A percentile compares a stretch with the other conserved stretches of the same genome.
These are phyloP conservation scores for Autographa gamma DNA, from an alignment of 2,888 invertebrate genomes.

Conservation along the genomic window DNA sequence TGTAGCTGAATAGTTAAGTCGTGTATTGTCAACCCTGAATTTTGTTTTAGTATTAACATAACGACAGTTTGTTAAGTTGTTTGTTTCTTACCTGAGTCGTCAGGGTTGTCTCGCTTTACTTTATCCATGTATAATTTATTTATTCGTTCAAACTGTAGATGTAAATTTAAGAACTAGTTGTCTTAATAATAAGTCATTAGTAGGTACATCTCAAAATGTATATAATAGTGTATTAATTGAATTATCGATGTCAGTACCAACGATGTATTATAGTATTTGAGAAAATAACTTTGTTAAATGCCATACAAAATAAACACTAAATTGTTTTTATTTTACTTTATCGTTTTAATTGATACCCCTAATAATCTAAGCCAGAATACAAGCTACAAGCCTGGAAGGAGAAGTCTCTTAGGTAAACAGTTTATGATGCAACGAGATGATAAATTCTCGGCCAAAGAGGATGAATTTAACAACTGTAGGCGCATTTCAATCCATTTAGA, in stretches of 20 bases:
- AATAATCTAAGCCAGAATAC: conserved; percentile 16
- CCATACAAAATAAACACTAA: conserved; percentile 84
- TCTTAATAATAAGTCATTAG: conserved; percentile 76
- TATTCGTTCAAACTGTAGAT: conserved; percentile 78
- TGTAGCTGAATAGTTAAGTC: conserved; percentile 74
- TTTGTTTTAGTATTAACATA: conserved; percentile 69
- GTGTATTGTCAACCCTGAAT: conserved; percentile 60
- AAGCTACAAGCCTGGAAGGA: conserved; percentile 34
- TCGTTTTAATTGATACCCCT: conserved; percentile 60
- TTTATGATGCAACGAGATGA: conserved; percentile 30
- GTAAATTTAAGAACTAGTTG: conserved; percentile 78
- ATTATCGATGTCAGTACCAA: conserved; percentile 85
- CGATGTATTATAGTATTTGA: conserved; percentile 84
- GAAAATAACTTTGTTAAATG: conserved; percentile 84
- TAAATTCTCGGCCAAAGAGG: conserved; percentile 15
- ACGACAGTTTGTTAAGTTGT: conserved; percentile 76
- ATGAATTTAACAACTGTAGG: conserved; percentile 19
- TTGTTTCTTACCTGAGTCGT: conserved; percentile 67
- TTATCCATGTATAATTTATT: conserved; percentile 78
- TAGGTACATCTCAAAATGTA: conserved; percentile 74
- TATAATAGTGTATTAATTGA: conserved; percentile 80
- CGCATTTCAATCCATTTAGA: conserved; percentile 34
- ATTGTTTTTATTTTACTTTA: conserved; percentile 86
- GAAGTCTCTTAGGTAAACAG: conserved; percentile 35
- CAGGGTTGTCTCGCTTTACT: conserved; percentile 64